Percentiles rank a stretch among this genome's conserved stretches.
These are phyloP conservation scores for Hemithea aestivaria DNA, from an alignment of 2,888 invertebrate species.

Conservation along the genomic window DNA sequence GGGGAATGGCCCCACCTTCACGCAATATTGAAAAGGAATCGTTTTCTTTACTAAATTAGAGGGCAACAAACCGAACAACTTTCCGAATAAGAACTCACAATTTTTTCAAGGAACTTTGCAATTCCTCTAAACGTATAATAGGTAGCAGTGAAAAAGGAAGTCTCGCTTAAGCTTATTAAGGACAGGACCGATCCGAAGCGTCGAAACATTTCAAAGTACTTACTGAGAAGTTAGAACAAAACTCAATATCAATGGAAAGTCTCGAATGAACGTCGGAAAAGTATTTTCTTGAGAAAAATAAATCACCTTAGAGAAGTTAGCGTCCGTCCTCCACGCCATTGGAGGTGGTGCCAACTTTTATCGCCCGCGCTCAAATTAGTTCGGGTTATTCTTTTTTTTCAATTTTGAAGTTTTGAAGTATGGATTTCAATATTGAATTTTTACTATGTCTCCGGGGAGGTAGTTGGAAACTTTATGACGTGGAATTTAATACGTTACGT, in stretches of 20 bases:
- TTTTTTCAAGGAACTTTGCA: conserved; percentile 35
- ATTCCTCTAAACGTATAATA: conserved; percentile 52
- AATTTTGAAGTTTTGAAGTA: conserved; percentile 65
- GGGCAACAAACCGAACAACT: conserved; percentile 53
- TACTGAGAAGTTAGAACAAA: conserved; percentile 62
- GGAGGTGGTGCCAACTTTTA: conserved; percentile 64
- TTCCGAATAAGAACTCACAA: conserved; percentile 41
- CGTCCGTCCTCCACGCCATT: conserved; percentile 57
- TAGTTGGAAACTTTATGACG: conserved; percentile 37
- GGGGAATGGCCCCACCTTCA: conserved; percentile 28
- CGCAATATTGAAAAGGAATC: conserved; percentile 42
- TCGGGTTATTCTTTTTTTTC: conserved; percentile 53
- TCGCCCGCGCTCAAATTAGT: conserved; percentile 67
- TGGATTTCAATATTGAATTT: conserved; percentile 74
- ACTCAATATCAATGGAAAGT: conserved; percentile 71
- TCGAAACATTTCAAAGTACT: conserved; percentile 63
- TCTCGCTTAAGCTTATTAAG: conserved; percentile 56
- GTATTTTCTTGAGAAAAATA: conserved; percentile 68
- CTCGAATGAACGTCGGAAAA: conserved; percentile 53
- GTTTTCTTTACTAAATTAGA: conserved; percentile 54
- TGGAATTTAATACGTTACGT: conserved; percentile 47
- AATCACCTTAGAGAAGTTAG: conserved; percentile 65
- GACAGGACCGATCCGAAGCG: conserved; percentile 46
- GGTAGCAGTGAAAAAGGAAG: conserved; percentile 45
- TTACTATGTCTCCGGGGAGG: conserved; percentile 52